Evolutionary conservation across 2,888 invertebrate species (phyloP).

Genomic region (Peribatodes rhomboidaria): DNA sequence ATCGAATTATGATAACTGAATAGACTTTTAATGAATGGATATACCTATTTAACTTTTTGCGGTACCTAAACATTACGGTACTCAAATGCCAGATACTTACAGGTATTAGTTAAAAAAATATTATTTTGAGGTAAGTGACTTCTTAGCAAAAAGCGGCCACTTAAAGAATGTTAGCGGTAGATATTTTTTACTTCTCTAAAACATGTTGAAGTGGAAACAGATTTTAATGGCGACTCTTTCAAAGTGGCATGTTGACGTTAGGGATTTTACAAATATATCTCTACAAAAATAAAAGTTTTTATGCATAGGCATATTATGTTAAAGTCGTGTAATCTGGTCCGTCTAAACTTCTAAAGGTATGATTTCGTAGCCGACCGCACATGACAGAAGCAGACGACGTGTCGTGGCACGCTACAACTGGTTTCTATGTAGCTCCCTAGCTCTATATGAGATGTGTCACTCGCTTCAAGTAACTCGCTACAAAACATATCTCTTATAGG

Average conservation of each 20-base stretch:
- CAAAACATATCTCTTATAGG: no score
- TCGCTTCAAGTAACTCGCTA: no score
- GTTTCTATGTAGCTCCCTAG: no score
- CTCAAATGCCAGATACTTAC: neutral
- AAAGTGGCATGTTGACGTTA: neutral
- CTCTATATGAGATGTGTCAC: no score
- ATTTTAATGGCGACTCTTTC: neutral
- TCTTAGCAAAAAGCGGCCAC: conserved; percentile 20
- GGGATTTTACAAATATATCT: no score
- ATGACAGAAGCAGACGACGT: no score
- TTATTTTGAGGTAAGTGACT: conserved; percentile 22
- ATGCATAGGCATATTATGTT: neutral
- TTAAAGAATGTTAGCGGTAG: conserved; percentile 6
- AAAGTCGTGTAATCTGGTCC: no score
- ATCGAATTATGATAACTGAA: neutral
- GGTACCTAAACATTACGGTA: conserved; percentile 3
- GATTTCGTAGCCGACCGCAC: no score
- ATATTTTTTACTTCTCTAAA: neutral
- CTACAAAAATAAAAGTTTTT: neutral
- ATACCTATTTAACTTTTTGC: conserved; percentile 4
- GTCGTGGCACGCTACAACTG: no score
- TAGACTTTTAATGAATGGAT: neutral
- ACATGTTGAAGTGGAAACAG: conserved; percentile 7
- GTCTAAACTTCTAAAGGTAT: no score
- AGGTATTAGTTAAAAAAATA: conserved; percentile 24